Evolutionary conservation across 1,140 invertebrate species (phyloP).

Genomic region (Micrasema minimum): DNA sequence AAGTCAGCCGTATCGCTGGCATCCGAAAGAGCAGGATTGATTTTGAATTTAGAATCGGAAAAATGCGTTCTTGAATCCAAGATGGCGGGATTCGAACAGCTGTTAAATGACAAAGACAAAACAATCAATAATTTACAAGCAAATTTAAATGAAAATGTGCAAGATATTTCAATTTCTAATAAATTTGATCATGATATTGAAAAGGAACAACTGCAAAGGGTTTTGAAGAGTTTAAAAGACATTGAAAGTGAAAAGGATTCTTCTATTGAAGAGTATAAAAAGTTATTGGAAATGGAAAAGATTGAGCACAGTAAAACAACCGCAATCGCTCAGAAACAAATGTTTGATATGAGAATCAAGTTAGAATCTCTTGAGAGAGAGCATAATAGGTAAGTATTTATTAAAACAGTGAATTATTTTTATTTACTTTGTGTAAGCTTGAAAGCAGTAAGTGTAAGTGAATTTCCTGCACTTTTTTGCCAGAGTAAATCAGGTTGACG

Average conservation of each 20-base stretch:
- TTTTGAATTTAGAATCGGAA: constrained; percentile 55
- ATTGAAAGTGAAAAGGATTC: constrained; percentile 62
- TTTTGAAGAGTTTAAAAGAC: constrained; percentile 58
- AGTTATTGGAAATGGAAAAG: constrained; percentile 60
- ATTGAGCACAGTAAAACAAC: constrained; percentile 57
- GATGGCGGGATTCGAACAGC: constrained; percentile 55
- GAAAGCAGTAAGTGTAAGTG: no score
- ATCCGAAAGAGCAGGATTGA: constrained; percentile 54
- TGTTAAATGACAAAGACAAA: constrained; percentile 56
- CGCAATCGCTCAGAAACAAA: constrained; percentile 46
- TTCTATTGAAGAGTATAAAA: constrained; percentile 60
- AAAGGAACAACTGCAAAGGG: constrained; percentile 49
- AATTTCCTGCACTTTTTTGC: no score
- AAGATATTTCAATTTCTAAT: constrained; percentile 52
- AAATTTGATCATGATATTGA: constrained; percentile 54
- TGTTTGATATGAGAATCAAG: constrained; percentile 59
- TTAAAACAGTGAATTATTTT: no score
- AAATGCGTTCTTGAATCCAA: constrained; percentile 54
- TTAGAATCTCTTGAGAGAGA: constrained; percentile 57
- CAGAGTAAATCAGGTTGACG: no score
- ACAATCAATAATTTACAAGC: constrained; percentile 54
- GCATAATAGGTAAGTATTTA: constrained; percentile 57
- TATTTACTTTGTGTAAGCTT: no score
- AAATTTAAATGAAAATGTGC: constrained; percentile 53
- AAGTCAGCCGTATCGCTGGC: constrained; percentile 51